These are phyloP conservation scores for Popillia japonica DNA, from an alignment of 1,140 invertebrate species.

Conservation along the genomic window DNA sequence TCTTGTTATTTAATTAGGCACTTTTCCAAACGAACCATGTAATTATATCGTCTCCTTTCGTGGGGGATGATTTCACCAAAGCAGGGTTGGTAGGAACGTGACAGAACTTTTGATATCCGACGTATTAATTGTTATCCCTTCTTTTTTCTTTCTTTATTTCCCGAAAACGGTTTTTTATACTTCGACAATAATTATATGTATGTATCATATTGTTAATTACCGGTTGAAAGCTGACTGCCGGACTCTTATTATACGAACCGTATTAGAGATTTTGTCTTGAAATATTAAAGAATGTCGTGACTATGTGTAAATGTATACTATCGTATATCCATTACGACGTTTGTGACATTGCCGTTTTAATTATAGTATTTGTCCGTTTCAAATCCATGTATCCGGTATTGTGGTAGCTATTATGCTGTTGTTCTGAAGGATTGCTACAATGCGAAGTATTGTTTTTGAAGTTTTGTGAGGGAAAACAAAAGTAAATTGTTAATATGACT, in stretches of 20 bases:
- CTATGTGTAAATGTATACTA: conserved; percentile 2
- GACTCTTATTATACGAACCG: neutral
- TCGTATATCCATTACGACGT: neutral
- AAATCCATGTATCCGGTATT: neutral
- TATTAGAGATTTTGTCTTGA: conserved; percentile 13
- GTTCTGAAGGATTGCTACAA: too few species aligned
- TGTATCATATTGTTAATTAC: conserved; percentile 23
- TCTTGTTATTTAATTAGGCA: conserved; percentile 23
- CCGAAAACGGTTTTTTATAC: neutral
- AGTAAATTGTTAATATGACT: too few species aligned
- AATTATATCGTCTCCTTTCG: neutral
- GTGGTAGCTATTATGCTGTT: neutral
- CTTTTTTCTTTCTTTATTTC: neutral
- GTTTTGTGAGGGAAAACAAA: too few species aligned
- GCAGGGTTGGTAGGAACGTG: neutral
- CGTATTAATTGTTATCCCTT: neutral
- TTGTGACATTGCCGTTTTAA: conserved; percentile 27
- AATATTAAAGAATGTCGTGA: conserved; percentile 30
- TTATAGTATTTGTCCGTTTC: conserved; percentile 6
- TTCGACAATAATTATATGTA: conserved; percentile 25
- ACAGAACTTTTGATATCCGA: neutral
- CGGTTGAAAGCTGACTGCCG: conserved; percentile 14
- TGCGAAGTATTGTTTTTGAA: too few species aligned
- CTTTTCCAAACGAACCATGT: neutral
- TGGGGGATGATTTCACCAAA: neutral